Base-by-base conservation (phyloP, 2,888 invertebrate species). In the Cotesia congregata region DNA sequence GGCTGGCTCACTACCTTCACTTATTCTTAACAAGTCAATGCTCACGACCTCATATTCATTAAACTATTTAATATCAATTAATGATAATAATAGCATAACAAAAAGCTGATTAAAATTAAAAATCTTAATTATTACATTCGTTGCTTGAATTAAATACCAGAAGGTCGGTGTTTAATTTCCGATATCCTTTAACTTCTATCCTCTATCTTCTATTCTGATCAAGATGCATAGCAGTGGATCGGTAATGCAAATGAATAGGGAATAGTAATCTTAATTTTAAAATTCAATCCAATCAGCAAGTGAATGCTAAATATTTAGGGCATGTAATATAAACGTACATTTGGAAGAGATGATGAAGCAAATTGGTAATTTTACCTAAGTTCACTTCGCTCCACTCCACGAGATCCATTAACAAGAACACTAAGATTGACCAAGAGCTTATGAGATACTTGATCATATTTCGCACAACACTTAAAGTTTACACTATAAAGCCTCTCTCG, bases 391-490 rank as follows among this genome's bases (percentile, higher is more conserved):
- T 41, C 30, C 83, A 79, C 82, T 76, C 77, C 50, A 12, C 80
- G 81, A 82, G 82, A 82, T 80, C 84, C 83, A 86, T 86, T 86
- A 86, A n/a, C n/a, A n/a, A 82, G 75, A 78, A 79, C 82, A 82
- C 85, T 86, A 86, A 85, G 82, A 82, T 83, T 82, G 85, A 81
- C 83, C 84, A 80, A 1, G 12, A 50, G 50, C 50, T 50, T 65
- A 50, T 41, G 61, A 15, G n/a, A 73, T 68, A 72, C 64, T 67
- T 77, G 72, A 73, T 74, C 69, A 65, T 68, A 72, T 74, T 70
- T 68, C 74, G 41, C 50, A 50, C 50, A 12, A 50, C 50, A 50
- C 50, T 50, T 50, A 12, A 12, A 50, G 50, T 12, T 50, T 50
- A 50, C 50, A 50, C 12, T 50, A 50, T 7, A 50, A 50, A 50